Evolutionary conservation across 2,113 vertebrate genomes (phyloP).

Genomic region (Dasyurus viverrinus): DNA sequence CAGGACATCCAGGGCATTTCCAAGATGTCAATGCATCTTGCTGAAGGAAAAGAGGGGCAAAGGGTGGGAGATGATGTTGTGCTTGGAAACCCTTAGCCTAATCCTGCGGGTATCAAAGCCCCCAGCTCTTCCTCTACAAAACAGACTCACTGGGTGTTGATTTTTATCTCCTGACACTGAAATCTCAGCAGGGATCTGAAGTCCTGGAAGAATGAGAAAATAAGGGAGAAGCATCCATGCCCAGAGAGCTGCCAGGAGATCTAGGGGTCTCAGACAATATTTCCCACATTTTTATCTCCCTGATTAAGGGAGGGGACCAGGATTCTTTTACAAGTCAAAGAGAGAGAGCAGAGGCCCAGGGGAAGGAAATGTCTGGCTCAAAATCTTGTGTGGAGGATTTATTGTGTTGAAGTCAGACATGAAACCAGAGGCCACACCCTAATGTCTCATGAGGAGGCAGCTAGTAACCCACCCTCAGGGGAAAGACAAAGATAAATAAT

Average conservation of each 20-base stretch:
- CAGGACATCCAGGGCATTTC: neutral
- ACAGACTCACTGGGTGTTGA: neutral
- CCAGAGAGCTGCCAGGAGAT: neutral
- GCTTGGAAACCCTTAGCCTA: no score
- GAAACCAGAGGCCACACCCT: neutral
- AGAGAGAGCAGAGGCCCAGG: neutral
- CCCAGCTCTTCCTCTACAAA: neutral
- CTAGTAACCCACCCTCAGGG: neutral
- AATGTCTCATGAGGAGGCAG: neutral
- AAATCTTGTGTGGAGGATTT: neutral
- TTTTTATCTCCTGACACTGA: neutral
- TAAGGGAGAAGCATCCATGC: neutral
- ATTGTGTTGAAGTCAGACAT: neutral
- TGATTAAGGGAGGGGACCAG: neutral
- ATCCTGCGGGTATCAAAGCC: no score
- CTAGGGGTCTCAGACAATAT: neutral
- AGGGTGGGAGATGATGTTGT: no score
- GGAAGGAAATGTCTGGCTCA: neutral
- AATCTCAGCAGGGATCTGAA: neutral
- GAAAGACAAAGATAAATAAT: neutral
- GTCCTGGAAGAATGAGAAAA: neutral
- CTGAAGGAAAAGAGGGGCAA: neutral
- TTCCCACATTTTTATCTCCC: neutral
- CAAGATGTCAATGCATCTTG: neutral
- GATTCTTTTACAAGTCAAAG: neutral